Percentiles rank a stretch among this genome's conserved stretches.
These are phyloP conservation scores for Caloenas nicobarica DNA, from an alignment of 2,113 vertebrate genomes.

Conservation along the genomic window DNA sequence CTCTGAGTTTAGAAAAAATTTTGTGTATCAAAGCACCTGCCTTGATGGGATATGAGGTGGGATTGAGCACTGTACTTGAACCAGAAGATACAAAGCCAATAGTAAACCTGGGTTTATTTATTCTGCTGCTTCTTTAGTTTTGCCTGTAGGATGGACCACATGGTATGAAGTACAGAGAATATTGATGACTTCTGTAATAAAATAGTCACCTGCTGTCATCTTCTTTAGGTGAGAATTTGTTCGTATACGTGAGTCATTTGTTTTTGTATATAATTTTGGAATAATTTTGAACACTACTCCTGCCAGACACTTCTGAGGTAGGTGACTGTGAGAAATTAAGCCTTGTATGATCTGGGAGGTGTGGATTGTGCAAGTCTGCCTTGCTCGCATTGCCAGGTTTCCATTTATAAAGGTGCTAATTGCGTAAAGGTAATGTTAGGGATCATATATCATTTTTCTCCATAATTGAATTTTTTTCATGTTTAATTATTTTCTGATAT, in stretches of 20 bases:
- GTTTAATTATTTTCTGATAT: not conserved
- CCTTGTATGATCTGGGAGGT: not conserved
- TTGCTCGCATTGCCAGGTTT: not conserved
- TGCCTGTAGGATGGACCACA: not conserved
- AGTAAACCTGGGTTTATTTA: not conserved
- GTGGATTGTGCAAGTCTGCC: not conserved
- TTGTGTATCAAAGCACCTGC: not conserved
- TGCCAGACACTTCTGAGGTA: not conserved
- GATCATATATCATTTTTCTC: not conserved
- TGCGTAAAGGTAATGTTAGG: not conserved
- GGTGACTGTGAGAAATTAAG: not conserved
- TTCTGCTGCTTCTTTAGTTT: not conserved
- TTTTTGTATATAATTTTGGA: not conserved
- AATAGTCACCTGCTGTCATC: fast-evolving
- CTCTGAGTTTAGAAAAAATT: not conserved
- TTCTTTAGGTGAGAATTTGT: not conserved
- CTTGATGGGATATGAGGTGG: not conserved
- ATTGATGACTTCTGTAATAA: not conserved
- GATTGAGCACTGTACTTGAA: not conserved
- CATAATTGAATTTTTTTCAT: not conserved
- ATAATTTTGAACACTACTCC: not conserved
- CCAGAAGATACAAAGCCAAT: not conserved
- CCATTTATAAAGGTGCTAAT: not conserved
- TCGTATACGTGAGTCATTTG: not conserved
- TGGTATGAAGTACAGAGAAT: not conserved